A percentile compares a stretch with the other conserved stretches of the same genome.
Evolutionary conservation across 2,888 invertebrate species (phyloP).

Genomic region (Watsonalla cultraria): DNA sequence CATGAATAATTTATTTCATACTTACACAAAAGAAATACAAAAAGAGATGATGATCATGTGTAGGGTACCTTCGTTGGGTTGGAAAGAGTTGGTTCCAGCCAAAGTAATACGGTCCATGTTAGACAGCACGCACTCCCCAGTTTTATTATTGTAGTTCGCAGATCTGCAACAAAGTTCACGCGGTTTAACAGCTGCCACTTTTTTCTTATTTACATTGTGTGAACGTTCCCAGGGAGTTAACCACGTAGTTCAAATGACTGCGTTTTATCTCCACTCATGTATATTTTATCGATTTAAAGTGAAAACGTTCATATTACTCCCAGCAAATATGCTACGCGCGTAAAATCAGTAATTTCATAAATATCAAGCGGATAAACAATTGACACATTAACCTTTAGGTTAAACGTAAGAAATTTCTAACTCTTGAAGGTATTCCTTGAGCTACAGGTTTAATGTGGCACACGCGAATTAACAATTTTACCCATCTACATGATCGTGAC

Average conservation of each 20-base stretch:
- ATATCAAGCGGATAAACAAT: constrained; percentile 13
- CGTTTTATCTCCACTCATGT: constrained; percentile 6
- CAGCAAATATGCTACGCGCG: constrained; percentile 10
- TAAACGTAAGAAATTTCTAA: constrained; percentile 12
- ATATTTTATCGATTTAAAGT: constrained; percentile 20
- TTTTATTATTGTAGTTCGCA: constrained; percentile 92
- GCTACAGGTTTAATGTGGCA: constrained; percentile 21
- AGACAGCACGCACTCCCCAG: constrained; percentile 91
- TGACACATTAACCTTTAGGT: constrained; percentile 18
- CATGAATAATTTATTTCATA: constrained; percentile 1
- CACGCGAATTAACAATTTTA: constrained; percentile 11
- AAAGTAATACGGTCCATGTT: constrained; percentile 95
- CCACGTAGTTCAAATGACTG: constrained; percentile 23
- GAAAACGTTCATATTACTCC: constrained; percentile 2
- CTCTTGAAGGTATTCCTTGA: constrained; percentile 9
- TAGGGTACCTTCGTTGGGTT: constrained; percentile 79
- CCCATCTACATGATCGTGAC: neutral
- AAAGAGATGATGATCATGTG: constrained; percentile 14
- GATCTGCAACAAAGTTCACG: constrained; percentile 83
- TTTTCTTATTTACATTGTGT: constrained; percentile 52
- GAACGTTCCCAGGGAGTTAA: constrained; percentile 63
- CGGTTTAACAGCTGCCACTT: constrained; percentile 46
- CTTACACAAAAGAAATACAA: neutral
- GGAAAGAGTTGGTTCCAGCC: constrained; percentile 88
- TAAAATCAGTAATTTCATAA: constrained; percentile 5